A percentile compares a stretch with the other conserved stretches of the same genome.
Evolutionary conservation across 2,797 vertebrate genomes (phyloP).

Genomic region (Enteromius radiatus): DNA sequence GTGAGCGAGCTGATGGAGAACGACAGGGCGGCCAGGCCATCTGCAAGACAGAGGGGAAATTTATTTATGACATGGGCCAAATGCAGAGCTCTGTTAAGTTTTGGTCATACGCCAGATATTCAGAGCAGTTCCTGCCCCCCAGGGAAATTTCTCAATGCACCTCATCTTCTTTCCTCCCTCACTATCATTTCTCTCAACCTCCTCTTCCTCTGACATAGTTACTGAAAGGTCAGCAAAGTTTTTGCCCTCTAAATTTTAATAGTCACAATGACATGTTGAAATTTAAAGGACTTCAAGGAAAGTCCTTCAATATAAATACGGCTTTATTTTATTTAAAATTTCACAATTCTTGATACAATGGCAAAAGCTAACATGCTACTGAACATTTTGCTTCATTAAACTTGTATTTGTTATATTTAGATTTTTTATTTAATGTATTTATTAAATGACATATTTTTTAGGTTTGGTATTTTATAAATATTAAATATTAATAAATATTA

Average conservation of each 20-base stretch:
- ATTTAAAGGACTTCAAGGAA: background rate
- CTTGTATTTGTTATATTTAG: no score
- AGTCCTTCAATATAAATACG: background rate
- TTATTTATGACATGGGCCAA: conserved; percentile 45
- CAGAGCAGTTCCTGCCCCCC: conserved; percentile 28
- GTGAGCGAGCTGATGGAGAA: conserved; percentile 98
- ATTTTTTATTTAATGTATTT: no score
- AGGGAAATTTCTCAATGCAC: conserved; percentile 44
- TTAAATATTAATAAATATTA: background rate
- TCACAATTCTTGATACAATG: no score
- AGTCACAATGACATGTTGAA: background rate
- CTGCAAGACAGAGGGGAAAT: conserved; percentile 72
- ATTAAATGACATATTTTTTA: no score
- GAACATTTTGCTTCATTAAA: background rate
- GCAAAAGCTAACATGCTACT: background rate
- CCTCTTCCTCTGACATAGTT: conserved; percentile 32
- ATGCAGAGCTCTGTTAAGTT: conserved; percentile 40
- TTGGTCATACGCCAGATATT: conserved; percentile 43
- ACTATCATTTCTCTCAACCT: conserved; percentile 26
- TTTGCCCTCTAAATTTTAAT: conserved; percentile 24
- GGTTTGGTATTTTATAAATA: no score
- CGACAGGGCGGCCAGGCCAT: conserved; percentile 91
- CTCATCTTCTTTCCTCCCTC: conserved; percentile 16
- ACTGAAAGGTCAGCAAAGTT: conserved; percentile 45
- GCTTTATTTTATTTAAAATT: background rate